phyloP scores from a whole-genome alignment of 2,113 vertebrate species.

The Platycercus adscitus region DNA sequence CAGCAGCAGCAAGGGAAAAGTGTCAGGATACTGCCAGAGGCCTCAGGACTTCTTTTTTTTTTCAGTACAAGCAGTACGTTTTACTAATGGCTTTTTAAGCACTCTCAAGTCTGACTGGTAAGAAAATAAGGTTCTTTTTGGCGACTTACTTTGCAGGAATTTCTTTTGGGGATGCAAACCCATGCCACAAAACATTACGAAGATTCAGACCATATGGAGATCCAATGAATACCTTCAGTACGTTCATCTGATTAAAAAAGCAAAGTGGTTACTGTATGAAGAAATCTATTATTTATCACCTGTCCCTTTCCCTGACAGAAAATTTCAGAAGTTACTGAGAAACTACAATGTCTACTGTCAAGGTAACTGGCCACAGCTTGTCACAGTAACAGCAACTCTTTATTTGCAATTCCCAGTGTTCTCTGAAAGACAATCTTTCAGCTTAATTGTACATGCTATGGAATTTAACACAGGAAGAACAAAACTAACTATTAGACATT shows the following conservation, averaged over 20 bases:
- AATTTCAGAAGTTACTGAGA: not conserved
- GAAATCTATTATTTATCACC: not conserved
- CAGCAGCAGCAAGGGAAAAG: not conserved
- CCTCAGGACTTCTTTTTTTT: not conserved
- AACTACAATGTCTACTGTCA: not conserved
- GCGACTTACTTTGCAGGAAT: constrained; percentile 77
- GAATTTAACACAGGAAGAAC: not conserved
- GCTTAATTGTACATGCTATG: not conserved
- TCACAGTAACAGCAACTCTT: not conserved
- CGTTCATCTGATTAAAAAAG: constrained; percentile 72
- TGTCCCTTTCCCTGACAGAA: not conserved
- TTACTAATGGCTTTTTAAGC: not conserved
- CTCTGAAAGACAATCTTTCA: not conserved
- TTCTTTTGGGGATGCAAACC: constrained; percentile 78
- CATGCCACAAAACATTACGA: constrained; percentile 82
- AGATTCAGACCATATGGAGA: constrained; percentile 80
- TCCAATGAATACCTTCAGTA: constrained; percentile 77
- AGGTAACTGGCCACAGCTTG: not conserved
- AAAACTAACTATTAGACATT: not conserved
- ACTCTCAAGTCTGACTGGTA: not conserved
- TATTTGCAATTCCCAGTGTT: not conserved
- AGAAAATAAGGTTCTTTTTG: not conserved
- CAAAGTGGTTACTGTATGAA: not conserved
- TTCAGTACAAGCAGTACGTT: not conserved
- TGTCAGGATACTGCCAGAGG: not conserved